These are phyloP conservation scores for Myotis findleyi DNA, from an alignment of 2,797 vertebrate genomes.

Conservation along the genomic window DNA sequence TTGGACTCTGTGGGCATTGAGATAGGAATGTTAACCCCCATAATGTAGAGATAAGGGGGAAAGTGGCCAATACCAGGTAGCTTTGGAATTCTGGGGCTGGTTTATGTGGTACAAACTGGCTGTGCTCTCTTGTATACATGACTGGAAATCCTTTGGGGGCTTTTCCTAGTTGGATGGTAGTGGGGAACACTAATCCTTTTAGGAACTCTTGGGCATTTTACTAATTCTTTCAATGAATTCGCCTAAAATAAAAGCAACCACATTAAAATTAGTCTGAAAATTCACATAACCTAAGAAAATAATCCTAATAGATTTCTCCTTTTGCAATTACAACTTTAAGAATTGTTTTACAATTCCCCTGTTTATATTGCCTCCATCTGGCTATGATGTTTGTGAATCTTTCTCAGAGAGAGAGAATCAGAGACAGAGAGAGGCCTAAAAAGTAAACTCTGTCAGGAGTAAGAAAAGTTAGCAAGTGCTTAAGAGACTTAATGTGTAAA, in stretches of 20 bases:
- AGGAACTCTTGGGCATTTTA: not conserved
- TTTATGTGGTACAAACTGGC: not conserved
- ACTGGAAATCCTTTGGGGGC: not conserved
- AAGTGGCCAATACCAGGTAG: not conserved
- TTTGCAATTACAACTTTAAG: constrained; percentile 43
- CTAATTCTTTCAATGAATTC: not conserved
- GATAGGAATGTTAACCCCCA: not conserved
- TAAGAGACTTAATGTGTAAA: not conserved
- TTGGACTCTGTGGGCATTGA: not conserved
- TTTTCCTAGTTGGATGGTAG: not conserved
- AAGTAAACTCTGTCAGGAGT: not conserved
- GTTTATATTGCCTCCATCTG: constrained; percentile 18
- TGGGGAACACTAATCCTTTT: not conserved
- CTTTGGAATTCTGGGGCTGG: not conserved
- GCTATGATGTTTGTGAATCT: not conserved
- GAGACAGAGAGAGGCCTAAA: not conserved
- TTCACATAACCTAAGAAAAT: not conserved
- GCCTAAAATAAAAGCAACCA: constrained; percentile 25
- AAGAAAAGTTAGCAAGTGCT: constrained; percentile 52
- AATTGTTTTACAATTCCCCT: constrained; percentile 6
- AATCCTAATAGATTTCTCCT: not conserved
- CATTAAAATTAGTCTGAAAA: constrained; percentile 20
- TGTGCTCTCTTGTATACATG: not conserved
- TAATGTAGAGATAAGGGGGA: not conserved
- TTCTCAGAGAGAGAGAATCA: not conserved